Evolutionary conservation across 2,797 vertebrate genomes (phyloP), one percentile per base, ranked within the genome.

Genomic region (Galaxias olidus): DNA sequence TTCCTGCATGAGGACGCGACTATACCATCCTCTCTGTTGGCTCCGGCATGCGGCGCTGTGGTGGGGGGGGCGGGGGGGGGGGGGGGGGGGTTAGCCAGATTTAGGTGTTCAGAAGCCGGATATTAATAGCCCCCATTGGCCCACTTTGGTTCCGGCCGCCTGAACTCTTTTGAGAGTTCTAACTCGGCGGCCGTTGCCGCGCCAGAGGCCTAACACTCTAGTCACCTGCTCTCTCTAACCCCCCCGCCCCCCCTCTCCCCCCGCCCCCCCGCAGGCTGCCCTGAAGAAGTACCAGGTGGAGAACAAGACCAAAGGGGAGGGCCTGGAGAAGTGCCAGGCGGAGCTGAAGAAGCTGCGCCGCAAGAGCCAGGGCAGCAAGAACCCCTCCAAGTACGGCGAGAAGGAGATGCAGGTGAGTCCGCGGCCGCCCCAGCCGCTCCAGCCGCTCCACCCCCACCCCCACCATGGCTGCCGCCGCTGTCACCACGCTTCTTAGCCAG

Each of bases 321-420:
- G 95, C 0, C 89, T 99, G 50, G 96, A 98, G 83, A 99, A 98
- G 84, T 97, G 95, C 86, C 96, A 98, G 88, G 93, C 81, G 0
- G 97, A 99, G 85, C 92, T 99, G 87, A 98, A 98, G 91, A 98
- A 98, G 41, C 94, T 99, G 3, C 93, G 96, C 62, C 94, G 97
- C 86, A 99, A 98, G 92, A 98, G 97, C 89, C 97, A 98, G 72
- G 96, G 96, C 68, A 98, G 97, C 91, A 98, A 97, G 88, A 98
- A 98, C 83, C 96, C 97, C 0, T 95, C 97, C 85, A 99, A 98
- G 61, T 99, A 99, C 62, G 95, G 95, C 0, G 96, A 99, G 79
- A 98, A 98, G 90, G 97, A 98, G 87, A 93, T 98, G 89, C 97
- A 98, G 97, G 97, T 99, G 78, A 87, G 90, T 30, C 42, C 6